Evolutionary conservation across 2,797 vertebrate species (phyloP).

Genomic region (Etheostoma nigrum): DNA sequence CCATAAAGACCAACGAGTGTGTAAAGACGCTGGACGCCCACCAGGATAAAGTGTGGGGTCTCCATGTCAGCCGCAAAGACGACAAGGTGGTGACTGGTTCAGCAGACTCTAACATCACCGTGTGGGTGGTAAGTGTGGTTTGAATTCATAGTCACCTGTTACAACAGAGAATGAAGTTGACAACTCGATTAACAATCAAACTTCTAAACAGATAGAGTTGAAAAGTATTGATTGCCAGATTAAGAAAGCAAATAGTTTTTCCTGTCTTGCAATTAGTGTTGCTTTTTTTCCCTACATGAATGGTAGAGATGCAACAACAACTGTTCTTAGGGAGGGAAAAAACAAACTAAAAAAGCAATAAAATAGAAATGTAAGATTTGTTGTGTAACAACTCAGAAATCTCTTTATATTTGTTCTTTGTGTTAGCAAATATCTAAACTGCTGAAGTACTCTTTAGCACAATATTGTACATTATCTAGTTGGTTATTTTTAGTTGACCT

Average conservation of each 20-base stretch:
- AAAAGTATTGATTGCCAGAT: background rate
- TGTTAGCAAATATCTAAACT: background rate
- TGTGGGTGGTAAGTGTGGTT: slow-evolving; percentile 89
- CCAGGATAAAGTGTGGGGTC: slow-evolving; percentile 96
- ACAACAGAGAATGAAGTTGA: background rate
- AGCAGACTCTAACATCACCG: slow-evolving; percentile 89
- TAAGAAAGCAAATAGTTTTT: background rate
- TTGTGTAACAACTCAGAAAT: background rate
- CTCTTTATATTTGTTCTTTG: background rate
- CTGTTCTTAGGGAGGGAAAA: background rate
- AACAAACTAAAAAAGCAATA: background rate
- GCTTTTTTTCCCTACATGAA: background rate
- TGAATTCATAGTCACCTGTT: background rate
- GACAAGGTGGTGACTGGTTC: slow-evolving; percentile 90
- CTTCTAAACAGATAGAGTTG: background rate
- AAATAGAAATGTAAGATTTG: background rate
- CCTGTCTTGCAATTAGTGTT: background rate
- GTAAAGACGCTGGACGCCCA: slow-evolving; percentile 94
- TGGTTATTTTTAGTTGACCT: background rate
- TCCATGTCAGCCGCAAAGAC: slow-evolving; percentile 90
- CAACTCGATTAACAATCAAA: background rate
- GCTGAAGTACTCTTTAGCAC: background rate
- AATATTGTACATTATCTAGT: background rate
- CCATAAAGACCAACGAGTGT: slow-evolving; percentile 96
- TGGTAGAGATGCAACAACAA: background rate